These are phyloP conservation scores for Heliangelus exortis DNA, from an alignment of 2,797 vertebrate genomes.

Conservation along the genomic window DNA sequence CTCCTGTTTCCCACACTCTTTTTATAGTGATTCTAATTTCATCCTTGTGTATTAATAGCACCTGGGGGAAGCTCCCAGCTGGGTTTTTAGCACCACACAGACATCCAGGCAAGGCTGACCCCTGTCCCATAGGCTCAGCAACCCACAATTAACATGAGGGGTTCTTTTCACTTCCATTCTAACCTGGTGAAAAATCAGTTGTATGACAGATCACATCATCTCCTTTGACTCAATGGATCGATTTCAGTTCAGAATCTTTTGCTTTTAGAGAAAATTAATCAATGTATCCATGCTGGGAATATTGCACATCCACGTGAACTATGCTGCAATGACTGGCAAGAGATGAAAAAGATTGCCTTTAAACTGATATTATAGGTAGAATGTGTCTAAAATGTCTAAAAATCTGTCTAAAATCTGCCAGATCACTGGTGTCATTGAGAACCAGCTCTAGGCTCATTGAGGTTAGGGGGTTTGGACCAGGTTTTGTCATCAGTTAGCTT, in stretches of 20 bases:
- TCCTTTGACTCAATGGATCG: not conserved
- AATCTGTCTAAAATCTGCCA: not conserved
- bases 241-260: not conserved
- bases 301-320: not conserved
- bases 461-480: not conserved
- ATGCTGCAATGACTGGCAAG: not conserved
- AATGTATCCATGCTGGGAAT: not conserved
- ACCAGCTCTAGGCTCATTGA: not conserved
- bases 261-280: not conserved
- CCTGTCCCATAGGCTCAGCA: not conserved
- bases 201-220: not conserved
- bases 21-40: not conserved
- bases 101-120: not conserved
- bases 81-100: not conserved
- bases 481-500: not conserved
- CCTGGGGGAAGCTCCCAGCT: not conserved
- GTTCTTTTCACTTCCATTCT: not conserved
- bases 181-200: not conserved
- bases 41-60: not conserved
- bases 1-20: not conserved
- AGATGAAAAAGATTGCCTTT: not conserved
- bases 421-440: not conserved
- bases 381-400: no score
- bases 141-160: not conserved
- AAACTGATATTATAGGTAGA: not conserved